Evolutionary conservation across 2,888 invertebrate genomes (phyloP).

Genomic region (Cheiracanthium punctorium): DNA sequence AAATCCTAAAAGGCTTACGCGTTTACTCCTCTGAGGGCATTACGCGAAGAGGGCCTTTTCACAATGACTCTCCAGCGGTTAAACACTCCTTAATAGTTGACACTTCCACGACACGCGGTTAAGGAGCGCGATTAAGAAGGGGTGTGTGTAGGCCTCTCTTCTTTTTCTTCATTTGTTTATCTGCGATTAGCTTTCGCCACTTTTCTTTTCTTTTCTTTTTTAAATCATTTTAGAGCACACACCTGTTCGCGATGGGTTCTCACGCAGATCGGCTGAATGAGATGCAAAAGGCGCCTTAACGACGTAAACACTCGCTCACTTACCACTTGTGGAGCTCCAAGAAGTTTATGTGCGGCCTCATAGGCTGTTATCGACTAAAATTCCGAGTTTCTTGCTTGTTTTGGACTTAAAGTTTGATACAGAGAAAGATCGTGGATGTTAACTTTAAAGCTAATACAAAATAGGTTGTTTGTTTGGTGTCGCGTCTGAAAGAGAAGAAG

Average conservation of each 20-base stretch:
- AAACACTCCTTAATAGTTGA: constrained; percentile 70
- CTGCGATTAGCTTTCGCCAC: constrained; percentile 1
- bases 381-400: no score
- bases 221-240: constrained; percentile 35
- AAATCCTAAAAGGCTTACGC: constrained; percentile 71
- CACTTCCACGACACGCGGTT: constrained; percentile 65
- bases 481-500: no score
- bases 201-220: constrained; percentile 6
- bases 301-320: not conserved
- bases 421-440: no score
- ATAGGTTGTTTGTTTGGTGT: no score
- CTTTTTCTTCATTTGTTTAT: constrained; percentile 48
- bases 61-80: constrained; percentile 66
- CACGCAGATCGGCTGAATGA: constrained; percentile 21
- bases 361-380: no score
- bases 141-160: constrained; percentile 21
- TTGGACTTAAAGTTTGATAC: no score
- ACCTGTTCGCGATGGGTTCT: constrained; percentile 51
- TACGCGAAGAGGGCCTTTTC: constrained; percentile 63
- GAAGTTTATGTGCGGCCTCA: no score
- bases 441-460: no score
- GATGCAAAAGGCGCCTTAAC: not conserved
- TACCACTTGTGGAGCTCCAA: not conserved
- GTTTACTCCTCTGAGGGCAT: constrained; percentile 66
- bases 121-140: constrained; percentile 36